phyloP scores from a whole-genome alignment of 2,888 invertebrate genomes.

The Epinotia bilunana region DNA sequence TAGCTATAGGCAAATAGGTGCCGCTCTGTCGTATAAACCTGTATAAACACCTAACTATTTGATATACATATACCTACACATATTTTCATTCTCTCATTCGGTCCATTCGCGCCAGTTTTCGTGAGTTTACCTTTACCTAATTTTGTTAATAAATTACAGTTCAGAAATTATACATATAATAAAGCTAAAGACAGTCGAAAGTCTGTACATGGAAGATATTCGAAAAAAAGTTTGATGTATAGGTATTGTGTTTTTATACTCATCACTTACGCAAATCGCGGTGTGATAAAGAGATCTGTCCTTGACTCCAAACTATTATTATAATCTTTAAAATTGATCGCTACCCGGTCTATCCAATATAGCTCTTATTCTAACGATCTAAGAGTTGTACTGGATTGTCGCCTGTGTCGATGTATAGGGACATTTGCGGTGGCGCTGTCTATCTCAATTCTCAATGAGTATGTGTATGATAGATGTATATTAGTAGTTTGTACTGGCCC shows the following conservation, averaged over 20 bases:
- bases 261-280: slow-evolving; percentile 8
- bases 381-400: not conserved
- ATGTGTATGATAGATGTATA: not conserved
- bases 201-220: too few species aligned
- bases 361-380: not conserved
- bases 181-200: too few species aligned
- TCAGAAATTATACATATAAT: not conserved
- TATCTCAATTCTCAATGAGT: slow-evolving; percentile 18
- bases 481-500: not conserved
- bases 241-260: slow-evolving; percentile 6
- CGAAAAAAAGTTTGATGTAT: too few species aligned
- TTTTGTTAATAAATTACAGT: not conserved
- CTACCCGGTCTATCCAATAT: not conserved
- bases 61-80: too few species aligned
- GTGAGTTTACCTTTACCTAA: not conserved
- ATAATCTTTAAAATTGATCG: slow-evolving; percentile 10
- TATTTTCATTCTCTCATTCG: too few species aligned
- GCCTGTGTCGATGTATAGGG: not conserved
- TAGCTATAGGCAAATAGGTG: too few species aligned
- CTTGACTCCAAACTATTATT: slow-evolving; percentile 6
- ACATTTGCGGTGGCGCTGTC: not conserved
- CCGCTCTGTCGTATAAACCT: too few species aligned
- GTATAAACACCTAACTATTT: too few species aligned
- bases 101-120: too few species aligned
- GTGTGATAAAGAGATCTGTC: slow-evolving; percentile 1